phyloP scores from a whole-genome alignment of 2,888 invertebrate species.

The Bruchidius siliquastri region DNA sequence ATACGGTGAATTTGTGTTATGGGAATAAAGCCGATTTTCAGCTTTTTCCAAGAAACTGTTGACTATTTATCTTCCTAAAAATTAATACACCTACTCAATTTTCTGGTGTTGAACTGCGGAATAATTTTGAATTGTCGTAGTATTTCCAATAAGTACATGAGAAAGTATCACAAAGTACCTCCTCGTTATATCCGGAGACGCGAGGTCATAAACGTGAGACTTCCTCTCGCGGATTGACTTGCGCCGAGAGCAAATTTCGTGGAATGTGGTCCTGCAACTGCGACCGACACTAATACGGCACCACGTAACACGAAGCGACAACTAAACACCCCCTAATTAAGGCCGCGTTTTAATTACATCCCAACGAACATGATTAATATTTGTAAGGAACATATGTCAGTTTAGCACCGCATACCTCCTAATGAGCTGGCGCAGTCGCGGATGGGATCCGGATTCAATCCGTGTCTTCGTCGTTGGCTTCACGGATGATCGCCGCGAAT shows the following conservation, averaged over 20 bases:
- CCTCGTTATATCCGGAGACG: not conserved
- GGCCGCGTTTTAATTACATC: constrained; percentile 43
- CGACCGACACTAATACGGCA: not conserved
- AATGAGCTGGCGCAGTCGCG: constrained; percentile 39
- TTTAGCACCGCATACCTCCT: constrained; percentile 50
- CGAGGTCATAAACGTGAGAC: not conserved
- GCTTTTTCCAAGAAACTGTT: too few relatives aligned
- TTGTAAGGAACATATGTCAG: constrained; percentile 46
- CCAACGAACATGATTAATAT: constrained; percentile 47
- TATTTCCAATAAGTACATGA: too few relatives aligned
- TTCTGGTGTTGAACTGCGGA: too few relatives aligned
- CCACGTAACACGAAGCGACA: constrained; percentile 35
- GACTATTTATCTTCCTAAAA: too few relatives aligned
- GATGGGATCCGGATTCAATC: not conserved
- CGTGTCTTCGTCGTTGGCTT: not conserved
- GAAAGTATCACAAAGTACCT: not conserved
- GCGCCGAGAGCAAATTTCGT: constrained; percentile 14
- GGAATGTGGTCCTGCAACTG: constrained; percentile 27
- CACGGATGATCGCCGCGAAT: constrained; percentile 16
- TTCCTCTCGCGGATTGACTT: not conserved
- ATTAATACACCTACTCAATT: too few relatives aligned
- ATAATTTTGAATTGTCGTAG: too few relatives aligned
- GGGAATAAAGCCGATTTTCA: too few relatives aligned
- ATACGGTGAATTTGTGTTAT: too few relatives aligned
- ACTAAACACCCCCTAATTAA: constrained; percentile 47